phyloP scores from a whole-genome alignment of 2,888 invertebrate species.

The Saturnia japonica region DNA sequence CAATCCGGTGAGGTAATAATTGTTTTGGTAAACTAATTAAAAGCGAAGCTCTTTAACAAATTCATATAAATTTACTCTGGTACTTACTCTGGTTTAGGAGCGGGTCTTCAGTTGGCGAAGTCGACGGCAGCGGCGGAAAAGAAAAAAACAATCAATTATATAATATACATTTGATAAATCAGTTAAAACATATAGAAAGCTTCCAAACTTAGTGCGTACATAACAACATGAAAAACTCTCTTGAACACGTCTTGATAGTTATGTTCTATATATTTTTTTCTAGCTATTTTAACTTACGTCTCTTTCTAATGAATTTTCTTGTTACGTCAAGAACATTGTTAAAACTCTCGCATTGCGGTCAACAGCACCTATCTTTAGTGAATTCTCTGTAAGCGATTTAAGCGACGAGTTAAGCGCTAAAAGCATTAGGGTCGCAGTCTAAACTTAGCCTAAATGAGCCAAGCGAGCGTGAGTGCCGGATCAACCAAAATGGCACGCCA shows the following conservation, averaged over 20 bases:
- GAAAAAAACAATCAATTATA: constrained; percentile 63
- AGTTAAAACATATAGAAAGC: constrained; percentile 39
- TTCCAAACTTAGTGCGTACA: constrained; percentile 51
- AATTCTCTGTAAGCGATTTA: constrained; percentile 68
- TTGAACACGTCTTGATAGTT: constrained; percentile 12
- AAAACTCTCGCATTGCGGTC: constrained; percentile 52
- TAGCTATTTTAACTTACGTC: constrained; percentile 6
- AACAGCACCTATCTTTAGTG: constrained; percentile 50
- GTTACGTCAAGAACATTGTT: constrained; percentile 54
- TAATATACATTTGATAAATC: constrained; percentile 30
- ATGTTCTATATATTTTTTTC: constrained; percentile 14
- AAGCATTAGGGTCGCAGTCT: constrained; percentile 68
- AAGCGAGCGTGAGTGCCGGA: constrained; percentile 75
- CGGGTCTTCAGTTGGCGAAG: constrained; percentile 81
- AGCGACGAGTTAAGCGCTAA: constrained; percentile 67
- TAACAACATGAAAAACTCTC: constrained; percentile 24
- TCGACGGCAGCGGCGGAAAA: constrained; percentile 66
- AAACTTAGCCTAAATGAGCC: constrained; percentile 74
- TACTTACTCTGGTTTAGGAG: constrained; percentile 87
- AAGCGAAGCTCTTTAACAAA: constrained; percentile 65
- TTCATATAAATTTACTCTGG: constrained; percentile 36
- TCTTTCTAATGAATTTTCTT: constrained; percentile 28
- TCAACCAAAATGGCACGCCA: constrained; percentile 78
- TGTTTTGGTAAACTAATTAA: constrained; percentile 48
- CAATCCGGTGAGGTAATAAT: constrained; percentile 51